Evolutionary conservation across 1,140 invertebrate genomes (phyloP).

Genomic region (Maniola jurtina): DNA sequence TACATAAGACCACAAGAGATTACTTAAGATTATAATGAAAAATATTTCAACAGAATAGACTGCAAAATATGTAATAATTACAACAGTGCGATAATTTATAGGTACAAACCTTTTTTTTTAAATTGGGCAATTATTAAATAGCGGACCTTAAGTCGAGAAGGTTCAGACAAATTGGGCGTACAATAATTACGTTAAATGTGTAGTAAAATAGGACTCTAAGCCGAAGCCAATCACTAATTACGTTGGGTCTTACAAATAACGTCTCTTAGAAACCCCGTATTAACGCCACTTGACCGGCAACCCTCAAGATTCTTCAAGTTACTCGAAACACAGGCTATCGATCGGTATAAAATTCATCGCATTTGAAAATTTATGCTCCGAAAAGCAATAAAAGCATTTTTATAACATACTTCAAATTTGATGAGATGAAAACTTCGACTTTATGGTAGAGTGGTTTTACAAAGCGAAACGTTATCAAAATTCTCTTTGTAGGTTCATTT

Average conservation of each 20-base stretch:
- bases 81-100: too few relatives aligned
- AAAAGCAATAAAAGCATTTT: constrained; percentile 56
- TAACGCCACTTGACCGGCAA: constrained; percentile 27
- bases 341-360: constrained; percentile 51
- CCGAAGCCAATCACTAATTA: constrained; percentile 25
- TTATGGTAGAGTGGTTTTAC: constrained; percentile 42
- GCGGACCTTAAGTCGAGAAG: too few relatives aligned
- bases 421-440: constrained; percentile 48
- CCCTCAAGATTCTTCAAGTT: constrained; percentile 35
- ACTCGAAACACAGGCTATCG: constrained; percentile 22
- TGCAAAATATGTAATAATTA: too few relatives aligned
- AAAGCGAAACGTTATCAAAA: constrained; percentile 34
- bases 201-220: background rate
- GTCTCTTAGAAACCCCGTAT: constrained; percentile 21
- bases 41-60: too few relatives aligned
- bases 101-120: too few relatives aligned
- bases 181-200: background rate
- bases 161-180: background rate
- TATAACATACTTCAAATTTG: constrained; percentile 51
- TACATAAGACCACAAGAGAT: too few relatives aligned
- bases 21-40: too few relatives aligned
- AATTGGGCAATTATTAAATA: too few relatives aligned
- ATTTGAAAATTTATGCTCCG: constrained; percentile 53
- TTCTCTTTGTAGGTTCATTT: constrained; percentile 1
- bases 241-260: constrained; percentile 17